Percentiles rank a stretch among this genome's conserved stretches.
Conservation (phyloP, 2,797 vertebrate species). For the Uromys caudimaculatus region DNA sequence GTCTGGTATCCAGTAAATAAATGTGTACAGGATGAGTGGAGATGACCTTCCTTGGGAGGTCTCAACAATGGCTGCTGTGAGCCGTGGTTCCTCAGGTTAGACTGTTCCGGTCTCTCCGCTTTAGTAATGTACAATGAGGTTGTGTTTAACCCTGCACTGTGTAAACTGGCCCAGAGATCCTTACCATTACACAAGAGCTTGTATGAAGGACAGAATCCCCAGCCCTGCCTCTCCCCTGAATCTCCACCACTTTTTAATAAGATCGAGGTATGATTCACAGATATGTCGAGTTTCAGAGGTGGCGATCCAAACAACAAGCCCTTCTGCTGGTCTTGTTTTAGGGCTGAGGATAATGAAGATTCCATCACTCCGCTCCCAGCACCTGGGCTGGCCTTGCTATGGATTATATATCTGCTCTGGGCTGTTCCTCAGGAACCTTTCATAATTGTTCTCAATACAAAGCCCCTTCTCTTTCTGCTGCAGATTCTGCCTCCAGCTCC, state of each 20-base stretch:
- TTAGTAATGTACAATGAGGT: too few species aligned
- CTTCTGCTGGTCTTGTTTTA: not conserved
- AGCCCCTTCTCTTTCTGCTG: not conserved
- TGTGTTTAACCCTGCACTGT: fast-evolving
- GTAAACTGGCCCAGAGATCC: not conserved
- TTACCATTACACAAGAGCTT: too few species aligned
- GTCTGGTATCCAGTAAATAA: not conserved
- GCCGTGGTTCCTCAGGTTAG: not conserved
- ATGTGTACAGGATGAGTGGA: not conserved
- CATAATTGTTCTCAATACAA: not conserved
- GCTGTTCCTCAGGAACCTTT: fast-evolving
- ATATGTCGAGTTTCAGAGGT: not conserved
- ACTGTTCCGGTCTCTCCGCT: too few species aligned
- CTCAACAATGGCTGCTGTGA: not conserved
- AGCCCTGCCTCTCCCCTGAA: fast-evolving
- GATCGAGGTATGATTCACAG: fast-evolving
- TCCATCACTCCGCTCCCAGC: not conserved
- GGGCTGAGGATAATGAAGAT: not conserved
- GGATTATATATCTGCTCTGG: not conserved
- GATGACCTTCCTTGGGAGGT: not conserved
- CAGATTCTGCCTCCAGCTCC: not conserved
- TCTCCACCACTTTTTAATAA: not conserved
- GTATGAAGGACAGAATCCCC: too few species aligned
- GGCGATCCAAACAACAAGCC: too few species aligned
- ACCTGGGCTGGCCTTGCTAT: not conserved